Base-by-base conservation (phyloP, 2,888 invertebrate species). In the Antheraea assamensis region DNA sequence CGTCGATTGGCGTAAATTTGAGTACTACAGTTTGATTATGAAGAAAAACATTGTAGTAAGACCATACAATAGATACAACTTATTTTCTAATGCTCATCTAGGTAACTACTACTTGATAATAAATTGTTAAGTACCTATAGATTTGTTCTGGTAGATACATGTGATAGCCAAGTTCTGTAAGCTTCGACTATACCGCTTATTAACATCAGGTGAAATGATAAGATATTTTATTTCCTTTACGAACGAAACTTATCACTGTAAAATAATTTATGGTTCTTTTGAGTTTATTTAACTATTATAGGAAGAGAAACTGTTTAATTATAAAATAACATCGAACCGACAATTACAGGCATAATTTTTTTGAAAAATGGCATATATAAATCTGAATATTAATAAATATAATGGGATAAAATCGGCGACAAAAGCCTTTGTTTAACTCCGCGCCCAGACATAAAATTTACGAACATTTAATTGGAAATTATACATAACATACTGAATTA, bases 401-500 rank as follows among this genome's bases (percentile, higher is more conserved):
- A 68, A 17, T 35, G 21, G 35, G 21, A 8, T 21, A n/a, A 68
- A 35, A n/a, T 35, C n/a, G n/a, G n/a, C 19, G 35, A 35, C 21
- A 35, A 31, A 66, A 35, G 10, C 35, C 68, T 68, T 68, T 68
- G 68, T 68, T 15, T 68, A 35, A 21, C 13, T 31, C 10, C 35
- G 13, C n/a, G 8, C 21, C 8, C 35, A 35, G 35, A 5, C 21
- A 31, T 31, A 68, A 35, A 68, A 68, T 35, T 13, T 31, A 35
- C 35, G 68, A 10, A 35, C 5, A n/a, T 68, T 68, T n/a, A 68
- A 31, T 21, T 68, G 2, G 3, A 68, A 68, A 68, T 35, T 68
- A n/a, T 21, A 35, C 21, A 35, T 68, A 68, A 35, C 13, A 68
- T 68, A 31, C n/a, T 68, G n/a, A 68, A 68, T 68, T 35, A 68